Evolutionary conservation across 2,113 vertebrate genomes (phyloP).

Genomic region (Dipodomys spectabilis): DNA sequence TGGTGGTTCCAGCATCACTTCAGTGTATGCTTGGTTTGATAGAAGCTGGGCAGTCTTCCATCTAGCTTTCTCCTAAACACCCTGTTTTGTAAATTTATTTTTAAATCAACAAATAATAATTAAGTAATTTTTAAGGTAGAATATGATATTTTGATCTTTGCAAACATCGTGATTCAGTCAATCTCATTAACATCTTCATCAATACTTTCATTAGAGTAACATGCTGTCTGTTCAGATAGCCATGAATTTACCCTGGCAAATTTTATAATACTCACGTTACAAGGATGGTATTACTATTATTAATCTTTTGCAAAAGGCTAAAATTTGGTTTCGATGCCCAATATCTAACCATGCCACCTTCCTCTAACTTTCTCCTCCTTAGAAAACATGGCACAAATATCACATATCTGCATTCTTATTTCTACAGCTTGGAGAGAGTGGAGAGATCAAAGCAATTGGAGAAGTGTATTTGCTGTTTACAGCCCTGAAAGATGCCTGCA

Average conservation of each 20-base stretch:
- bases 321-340: neutral
- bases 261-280: neutral
- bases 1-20: neutral
- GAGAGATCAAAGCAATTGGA: slow-evolving; percentile 89
- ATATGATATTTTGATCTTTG: neutral
- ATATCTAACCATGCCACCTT: neutral
- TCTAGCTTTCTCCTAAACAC: neutral
- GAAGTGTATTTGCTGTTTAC: slow-evolving; percentile 89
- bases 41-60: neutral
- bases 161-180: neutral
- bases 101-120: neutral
- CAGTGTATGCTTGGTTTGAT: neutral
- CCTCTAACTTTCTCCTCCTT: slow-evolving; percentile 1
- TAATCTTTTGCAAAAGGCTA: neutral
- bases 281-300: neutral
- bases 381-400: neutral
- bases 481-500: slow-evolving; percentile 76
- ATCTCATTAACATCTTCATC: neutral
- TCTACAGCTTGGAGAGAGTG: slow-evolving; percentile 86
- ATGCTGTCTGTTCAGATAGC: neutral
- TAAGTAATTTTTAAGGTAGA: neutral
- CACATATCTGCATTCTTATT: slow-evolving; percentile 41
- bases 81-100: neutral
- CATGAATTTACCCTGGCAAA: slow-evolving; percentile 16
- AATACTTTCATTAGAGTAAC: neutral